These are phyloP conservation scores for Microchirus variegatus DNA, from an alignment of 2,797 vertebrate species.

Conservation along the genomic window DNA sequence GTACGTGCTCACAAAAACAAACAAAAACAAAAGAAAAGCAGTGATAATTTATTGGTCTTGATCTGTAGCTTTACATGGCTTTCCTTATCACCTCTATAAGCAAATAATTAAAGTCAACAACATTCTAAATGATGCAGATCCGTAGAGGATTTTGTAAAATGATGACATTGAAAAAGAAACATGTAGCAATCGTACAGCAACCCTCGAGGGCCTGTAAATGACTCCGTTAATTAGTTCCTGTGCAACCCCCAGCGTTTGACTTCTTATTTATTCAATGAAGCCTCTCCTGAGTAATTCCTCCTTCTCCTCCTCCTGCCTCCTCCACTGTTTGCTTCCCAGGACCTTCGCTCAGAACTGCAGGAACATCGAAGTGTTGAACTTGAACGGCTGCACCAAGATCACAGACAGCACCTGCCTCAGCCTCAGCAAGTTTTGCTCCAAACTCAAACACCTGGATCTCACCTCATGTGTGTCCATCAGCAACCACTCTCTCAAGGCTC, in stretches of 20 bases:
- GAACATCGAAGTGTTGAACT: conserved; percentile 94
- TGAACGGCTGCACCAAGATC: conserved; percentile 98
- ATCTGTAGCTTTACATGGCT: too few species aligned
- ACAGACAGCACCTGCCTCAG: conserved; percentile 96
- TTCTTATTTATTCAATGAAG: conserved; percentile 42
- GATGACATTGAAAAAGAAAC: conserved; percentile 12
- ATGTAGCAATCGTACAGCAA: conserved; percentile 8
- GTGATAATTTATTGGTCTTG: too few species aligned
- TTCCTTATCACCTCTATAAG: conserved; percentile 2
- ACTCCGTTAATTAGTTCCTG: conserved; percentile 44
- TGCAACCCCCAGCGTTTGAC: conserved; percentile 25
- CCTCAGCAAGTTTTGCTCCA: conserved; percentile 96
- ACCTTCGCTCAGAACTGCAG: conserved; percentile 97
- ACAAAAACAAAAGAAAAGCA: background rate
- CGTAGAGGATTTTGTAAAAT: background rate
- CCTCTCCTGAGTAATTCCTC: conserved; percentile 26
- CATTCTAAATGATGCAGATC: too few species aligned
- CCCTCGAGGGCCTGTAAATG: conserved; percentile 17
- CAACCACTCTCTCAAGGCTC: conserved; percentile 93
- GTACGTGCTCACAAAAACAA: background rate
- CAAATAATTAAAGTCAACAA: conserved; percentile 3
- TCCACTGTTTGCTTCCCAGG: conserved; percentile 69
- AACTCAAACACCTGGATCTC: conserved; percentile 94
- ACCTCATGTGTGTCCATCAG: conserved; percentile 95
- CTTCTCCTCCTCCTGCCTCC: conserved; percentile 15